phyloP scores from a whole-genome alignment of 2,888 invertebrate species.

The Ichneumoninae sp. region DNA sequence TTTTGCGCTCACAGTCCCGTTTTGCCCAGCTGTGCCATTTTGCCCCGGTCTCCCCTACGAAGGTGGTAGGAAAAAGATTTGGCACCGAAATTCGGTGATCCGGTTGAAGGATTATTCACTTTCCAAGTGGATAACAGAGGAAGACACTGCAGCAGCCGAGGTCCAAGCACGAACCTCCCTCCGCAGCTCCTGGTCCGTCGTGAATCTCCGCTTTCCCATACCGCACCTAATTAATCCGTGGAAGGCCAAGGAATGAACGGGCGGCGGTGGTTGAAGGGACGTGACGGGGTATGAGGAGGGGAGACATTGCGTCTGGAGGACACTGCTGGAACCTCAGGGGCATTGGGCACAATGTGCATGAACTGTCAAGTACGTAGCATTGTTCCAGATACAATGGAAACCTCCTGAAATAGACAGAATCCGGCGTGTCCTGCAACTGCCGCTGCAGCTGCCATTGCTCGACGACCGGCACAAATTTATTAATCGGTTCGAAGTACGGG shows the following conservation, averaged over 20 bases:
- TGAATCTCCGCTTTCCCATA: constrained; percentile 63
- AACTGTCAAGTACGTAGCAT: constrained; percentile 76
- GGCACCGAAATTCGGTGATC: not conserved
- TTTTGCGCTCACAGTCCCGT: too few species aligned
- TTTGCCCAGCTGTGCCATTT: too few species aligned
- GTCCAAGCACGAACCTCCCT: constrained; percentile 24
- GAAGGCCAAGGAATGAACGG: constrained; percentile 38
- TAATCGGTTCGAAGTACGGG: constrained; percentile 75
- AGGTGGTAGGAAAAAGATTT: not conserved
- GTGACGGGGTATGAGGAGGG: constrained; percentile 23
- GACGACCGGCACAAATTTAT: constrained; percentile 79
- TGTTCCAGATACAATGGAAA: constrained; percentile 77
- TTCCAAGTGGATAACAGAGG: too few species aligned
- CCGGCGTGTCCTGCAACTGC: constrained; percentile 59
- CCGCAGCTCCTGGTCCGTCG: constrained; percentile 11
- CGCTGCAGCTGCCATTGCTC: constrained; percentile 68
- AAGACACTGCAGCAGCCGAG: constrained; percentile 31
- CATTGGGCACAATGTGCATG: constrained; percentile 73
- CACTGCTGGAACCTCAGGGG: constrained; percentile 69
- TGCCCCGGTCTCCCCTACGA: not conserved
- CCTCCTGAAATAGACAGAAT: constrained; percentile 74
- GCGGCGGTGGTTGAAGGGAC: not conserved
- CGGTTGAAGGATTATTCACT: too few species aligned
- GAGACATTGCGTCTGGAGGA: constrained; percentile 70
- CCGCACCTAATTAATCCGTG: constrained; percentile 76